Conservation (phyloP, 2,797 vertebrate species). For the Cetoscarus ocellatus region DNA sequence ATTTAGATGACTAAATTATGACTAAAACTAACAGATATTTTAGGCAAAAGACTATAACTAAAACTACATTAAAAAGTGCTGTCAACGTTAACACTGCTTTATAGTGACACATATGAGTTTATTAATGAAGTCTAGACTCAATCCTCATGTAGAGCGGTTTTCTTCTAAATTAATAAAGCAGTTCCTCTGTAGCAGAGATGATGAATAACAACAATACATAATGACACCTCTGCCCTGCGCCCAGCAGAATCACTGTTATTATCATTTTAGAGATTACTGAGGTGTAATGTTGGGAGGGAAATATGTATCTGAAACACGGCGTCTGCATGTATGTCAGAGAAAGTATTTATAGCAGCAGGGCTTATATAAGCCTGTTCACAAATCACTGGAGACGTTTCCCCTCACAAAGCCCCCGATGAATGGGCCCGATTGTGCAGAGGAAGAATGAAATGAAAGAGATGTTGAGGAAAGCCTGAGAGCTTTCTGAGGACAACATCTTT, state of each 20-base stretch:
- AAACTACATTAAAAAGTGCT: no score
- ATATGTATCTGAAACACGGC: slow-evolving; percentile 36
- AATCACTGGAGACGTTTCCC: slow-evolving; percentile 35
- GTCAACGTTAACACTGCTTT: no score
- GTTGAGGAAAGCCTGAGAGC: slow-evolving; percentile 16
- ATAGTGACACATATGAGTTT: neutral
- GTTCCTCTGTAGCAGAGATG: slow-evolving; percentile 5
- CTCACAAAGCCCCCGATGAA: slow-evolving; percentile 35
- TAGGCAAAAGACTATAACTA: no score
- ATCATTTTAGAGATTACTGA: slow-evolving; percentile 2
- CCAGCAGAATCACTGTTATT: slow-evolving; percentile 10
- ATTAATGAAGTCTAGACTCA: neutral
- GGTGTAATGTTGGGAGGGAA: neutral
- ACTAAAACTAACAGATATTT: no score
- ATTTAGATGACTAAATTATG: no score
- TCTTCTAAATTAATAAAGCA: slow-evolving; percentile 4
- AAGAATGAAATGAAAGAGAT: slow-evolving; percentile 23
- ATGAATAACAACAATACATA: slow-evolving; percentile 1
- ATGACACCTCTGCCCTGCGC: neutral
- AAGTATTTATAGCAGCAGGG: slow-evolving; percentile 34
- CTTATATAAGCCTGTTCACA: slow-evolving; percentile 33
- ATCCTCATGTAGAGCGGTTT: neutral
- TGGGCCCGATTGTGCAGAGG: slow-evolving; percentile 14
- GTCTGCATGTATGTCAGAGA: slow-evolving; percentile 12
- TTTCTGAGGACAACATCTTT: slow-evolving; percentile 18